Conservation (phyloP, 2,797 vertebrate species). For the Gadopsis bispinosus region DNA sequence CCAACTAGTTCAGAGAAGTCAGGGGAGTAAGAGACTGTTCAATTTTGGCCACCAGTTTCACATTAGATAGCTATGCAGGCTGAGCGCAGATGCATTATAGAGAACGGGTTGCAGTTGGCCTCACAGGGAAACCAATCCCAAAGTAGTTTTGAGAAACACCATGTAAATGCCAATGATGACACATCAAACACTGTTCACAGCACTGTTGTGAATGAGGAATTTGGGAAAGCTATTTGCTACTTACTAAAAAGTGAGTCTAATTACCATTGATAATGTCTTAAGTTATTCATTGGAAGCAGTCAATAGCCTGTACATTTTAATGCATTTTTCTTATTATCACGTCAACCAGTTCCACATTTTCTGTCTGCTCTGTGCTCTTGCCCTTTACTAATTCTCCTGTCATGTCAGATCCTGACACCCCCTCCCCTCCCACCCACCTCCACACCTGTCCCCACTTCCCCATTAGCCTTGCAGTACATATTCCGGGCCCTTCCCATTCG, state of each 20-base stretch:
- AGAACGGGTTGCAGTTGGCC: neutral
- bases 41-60: constrained; percentile 44
- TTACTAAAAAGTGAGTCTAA: neutral
- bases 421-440: neutral
- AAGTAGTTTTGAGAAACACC: neutral
- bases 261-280: constrained; percentile 1
- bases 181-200: neutral
- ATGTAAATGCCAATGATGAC: neutral
- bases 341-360: neutral
- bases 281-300: neutral
- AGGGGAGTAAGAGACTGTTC: constrained; percentile 51
- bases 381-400: neutral
- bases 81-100: constrained; percentile 24
- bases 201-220: neutral
- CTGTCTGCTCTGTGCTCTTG: neutral
- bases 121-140: constrained; percentile 11
- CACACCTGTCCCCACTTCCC: neutral
- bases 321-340: too few species aligned
- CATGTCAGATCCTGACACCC: neutral
- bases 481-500: neutral
- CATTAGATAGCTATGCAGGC: constrained; percentile 29
- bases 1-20: constrained; percentile 54
- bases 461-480: neutral
- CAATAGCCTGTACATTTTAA: neutral
- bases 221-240: neutral